Base-by-base conservation (phyloP, 2,113 vertebrate species). In the Isichthys henryi region DNA sequence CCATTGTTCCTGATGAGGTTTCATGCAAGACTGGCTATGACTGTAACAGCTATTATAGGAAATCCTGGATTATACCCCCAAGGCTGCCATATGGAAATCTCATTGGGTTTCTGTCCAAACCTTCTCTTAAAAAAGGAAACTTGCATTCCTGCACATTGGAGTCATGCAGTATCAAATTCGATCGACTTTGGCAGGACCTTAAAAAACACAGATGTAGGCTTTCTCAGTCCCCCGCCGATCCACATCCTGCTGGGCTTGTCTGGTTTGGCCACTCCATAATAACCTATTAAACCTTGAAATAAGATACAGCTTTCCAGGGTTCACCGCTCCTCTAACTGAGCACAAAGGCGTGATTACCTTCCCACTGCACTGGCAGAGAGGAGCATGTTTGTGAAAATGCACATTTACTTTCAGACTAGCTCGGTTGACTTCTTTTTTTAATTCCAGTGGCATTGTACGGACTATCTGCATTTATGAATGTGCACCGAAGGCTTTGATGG, bases 81-180 rank as follows among this genome's bases (percentile, higher is more conserved):
- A 96, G 95, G 95, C 95, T 96, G 97, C 96, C 96, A 98, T 95
- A 97, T 97, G 96, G 97, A 97, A 96, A 97, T 97, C 96, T 98
- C 97, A 94, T 93, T 95, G 96, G 96, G 96, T 95, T 89, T 94
- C 89, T 49, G 91, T 95, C 95, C 95, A 96, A 94, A 94, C 91
- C 91, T 94, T 94, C 92, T 89, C 70, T 74, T 56, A 89, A 95
- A 97, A 97, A 97, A 97, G 95, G 96, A 97, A 98, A 97, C 96
- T 97, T 95, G 94, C 98, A 98, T 99, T 99, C 98, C 98, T 97
- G 95, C 96, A 96, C 97, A 96, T 96, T 95, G 94, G 96, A 98
- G 97, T 99, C 98, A 99, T 97, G 96, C 96, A 96, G 94, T 98
- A 98, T 99, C 97, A 97, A 97, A 97, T 99, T 99, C 97, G 97